Base-by-base conservation (phyloP, 2,113 vertebrate species). In the Tetraodon nigroviridis region DNA sequence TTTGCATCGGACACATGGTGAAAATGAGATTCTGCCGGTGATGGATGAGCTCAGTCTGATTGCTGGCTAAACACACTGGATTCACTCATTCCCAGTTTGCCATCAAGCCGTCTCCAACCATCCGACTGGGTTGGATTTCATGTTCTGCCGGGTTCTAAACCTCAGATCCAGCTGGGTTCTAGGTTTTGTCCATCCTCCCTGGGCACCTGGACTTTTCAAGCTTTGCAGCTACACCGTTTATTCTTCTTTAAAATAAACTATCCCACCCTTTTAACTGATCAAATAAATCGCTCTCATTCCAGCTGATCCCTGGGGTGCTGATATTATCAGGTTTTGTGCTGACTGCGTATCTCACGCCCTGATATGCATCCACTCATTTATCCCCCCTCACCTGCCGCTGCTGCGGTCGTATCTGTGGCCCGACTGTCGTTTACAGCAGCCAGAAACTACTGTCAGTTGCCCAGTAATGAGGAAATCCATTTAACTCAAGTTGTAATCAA, bases 11-110 rank as follows among this genome's bases (percentile, higher is more conserved):
- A 74, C 67, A 61, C 69, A 54, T 21, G 42, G 61, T 62, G 21
- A 70, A 75, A 77, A 79, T 79, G 51, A 77, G 67, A 69, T 79
- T 71, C 61, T 49, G 57, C 32, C 22, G 40, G 58, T 82, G 73
- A 82, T 77, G 67, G 73, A 79, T 75, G 64, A 55, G 67, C 51
- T 50, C 37, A 32, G 64, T 37, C 58, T 60, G 29, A 27, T 32
- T 55, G 54, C 61, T 53, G 54, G 74, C 74, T 71, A 58, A 74
- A 73, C 56, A 67, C 51, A 60, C 6, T 8, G 8, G 18, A 18
- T 20, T 20, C 47, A 49, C 7, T 20, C 29, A 56, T 44, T 68
- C 61, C 41, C 32, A 29, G 20, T 50, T 58, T 19, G 48, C 21
- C 44, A 32, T 48, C 60, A 67, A 20, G 22, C 65, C 24, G 32